These are phyloP conservation scores for Maccullochella peelii DNA, from an alignment of 2,113 vertebrate species.

Conservation along the genomic window DNA sequence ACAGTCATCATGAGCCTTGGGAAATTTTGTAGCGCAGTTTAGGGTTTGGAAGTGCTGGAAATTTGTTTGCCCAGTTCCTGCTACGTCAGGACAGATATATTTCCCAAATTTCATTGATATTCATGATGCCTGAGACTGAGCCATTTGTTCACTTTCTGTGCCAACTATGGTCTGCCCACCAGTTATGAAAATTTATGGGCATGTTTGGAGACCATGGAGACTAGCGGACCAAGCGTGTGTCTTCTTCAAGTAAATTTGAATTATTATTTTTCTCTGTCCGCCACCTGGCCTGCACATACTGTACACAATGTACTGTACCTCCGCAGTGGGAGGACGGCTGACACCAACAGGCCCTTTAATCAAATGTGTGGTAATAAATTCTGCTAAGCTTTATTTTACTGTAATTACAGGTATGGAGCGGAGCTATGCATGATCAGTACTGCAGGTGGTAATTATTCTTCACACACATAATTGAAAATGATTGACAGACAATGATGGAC, in stretches of 20 bases:
- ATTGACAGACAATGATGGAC: slow-evolving; percentile 48
- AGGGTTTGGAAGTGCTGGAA: slow-evolving; percentile 31
- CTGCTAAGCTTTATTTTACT: slow-evolving; percentile 22
- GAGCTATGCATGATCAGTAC: slow-evolving; percentile 2
- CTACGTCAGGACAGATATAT: slow-evolving; percentile 32
- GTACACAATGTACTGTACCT: neutral
- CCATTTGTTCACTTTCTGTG: slow-evolving; percentile 66
- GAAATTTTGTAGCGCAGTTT: slow-evolving; percentile 35
- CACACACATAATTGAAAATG: slow-evolving; percentile 34
- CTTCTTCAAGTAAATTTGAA: slow-evolving; percentile 52
- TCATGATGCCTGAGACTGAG: slow-evolving; percentile 59
- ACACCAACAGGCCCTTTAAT: slow-evolving; percentile 36
- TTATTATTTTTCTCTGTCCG: slow-evolving; percentile 34
- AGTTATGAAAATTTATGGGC: slow-evolving; percentile 70
- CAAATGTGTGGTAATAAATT: slow-evolving; percentile 32
- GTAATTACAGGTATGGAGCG: slow-evolving; percentile 47
- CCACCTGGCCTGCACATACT: neutral
- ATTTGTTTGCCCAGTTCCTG: slow-evolving; percentile 33
- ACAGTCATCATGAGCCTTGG: slow-evolving; percentile 7
- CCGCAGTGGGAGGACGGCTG: slow-evolving; percentile 27
- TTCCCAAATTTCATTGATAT: slow-evolving; percentile 63
- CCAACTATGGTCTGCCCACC: slow-evolving; percentile 68
- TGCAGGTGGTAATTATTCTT: slow-evolving; percentile 57
- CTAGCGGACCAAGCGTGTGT: slow-evolving; percentile 35
- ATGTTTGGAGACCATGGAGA: slow-evolving; percentile 66